These are phyloP conservation scores for Andrena minutula DNA, from an alignment of 2,888 invertebrate species.

Conservation along the genomic window DNA sequence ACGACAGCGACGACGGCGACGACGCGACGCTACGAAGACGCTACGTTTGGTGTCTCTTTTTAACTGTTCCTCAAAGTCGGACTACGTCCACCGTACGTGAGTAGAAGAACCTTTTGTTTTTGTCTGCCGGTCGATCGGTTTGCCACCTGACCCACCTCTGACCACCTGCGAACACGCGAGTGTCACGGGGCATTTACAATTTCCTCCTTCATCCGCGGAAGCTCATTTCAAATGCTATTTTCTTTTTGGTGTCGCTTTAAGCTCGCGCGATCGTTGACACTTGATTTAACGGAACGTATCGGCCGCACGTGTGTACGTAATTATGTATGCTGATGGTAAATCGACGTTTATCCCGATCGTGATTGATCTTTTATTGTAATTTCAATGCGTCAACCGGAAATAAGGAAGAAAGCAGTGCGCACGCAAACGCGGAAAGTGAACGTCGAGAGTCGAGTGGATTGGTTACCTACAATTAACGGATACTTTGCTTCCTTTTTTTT, in stretches of 20 bases:
- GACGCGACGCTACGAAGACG: constrained; percentile 3
- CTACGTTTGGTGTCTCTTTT: constrained; percentile 44
- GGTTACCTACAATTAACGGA: not conserved
- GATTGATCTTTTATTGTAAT: not conserved
- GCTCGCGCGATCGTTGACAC: not conserved
- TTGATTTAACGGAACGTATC: not conserved
- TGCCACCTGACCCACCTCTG: not conserved
- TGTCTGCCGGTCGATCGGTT: constrained; percentile 25
- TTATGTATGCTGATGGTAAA: constrained; percentile 2
- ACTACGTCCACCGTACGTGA: constrained; percentile 53
- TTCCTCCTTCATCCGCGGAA: constrained; percentile 32
- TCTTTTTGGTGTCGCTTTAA: not conserved
- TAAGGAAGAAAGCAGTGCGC: not conserved
- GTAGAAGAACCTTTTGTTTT: constrained; percentile 48
- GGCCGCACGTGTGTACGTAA: not conserved
- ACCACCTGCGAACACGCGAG: constrained; percentile 28
- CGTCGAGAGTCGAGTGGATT: not conserved
- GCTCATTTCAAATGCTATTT: not conserved
- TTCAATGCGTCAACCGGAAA: not conserved
- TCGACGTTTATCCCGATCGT: not conserved
- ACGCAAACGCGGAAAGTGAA: not conserved
- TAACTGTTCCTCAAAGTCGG: constrained; percentile 35
- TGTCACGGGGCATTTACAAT: constrained; percentile 21
- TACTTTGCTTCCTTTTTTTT: not conserved
- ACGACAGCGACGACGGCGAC: constrained; percentile 8